phyloP scores from a whole-genome alignment of 2,888 invertebrate genomes.

The Seira musarum region DNA sequence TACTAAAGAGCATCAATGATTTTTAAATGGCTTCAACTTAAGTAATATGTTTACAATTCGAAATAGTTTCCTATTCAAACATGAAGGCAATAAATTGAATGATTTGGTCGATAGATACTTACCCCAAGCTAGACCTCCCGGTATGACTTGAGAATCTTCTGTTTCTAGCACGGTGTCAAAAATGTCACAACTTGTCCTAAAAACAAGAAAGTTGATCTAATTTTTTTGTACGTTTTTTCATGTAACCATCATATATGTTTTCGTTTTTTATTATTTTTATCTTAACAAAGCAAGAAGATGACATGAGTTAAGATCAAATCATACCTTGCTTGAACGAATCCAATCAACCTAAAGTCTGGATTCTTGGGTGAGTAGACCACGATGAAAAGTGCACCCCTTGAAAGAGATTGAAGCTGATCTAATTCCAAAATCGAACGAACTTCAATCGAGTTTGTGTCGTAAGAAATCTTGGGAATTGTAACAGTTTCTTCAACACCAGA shows the following conservation, averaged over 20 bases:
- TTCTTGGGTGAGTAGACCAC: conserved; percentile 81
- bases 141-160: conserved; percentile 63
- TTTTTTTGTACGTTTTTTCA: conserved; percentile 20
- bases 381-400: conserved; percentile 83
- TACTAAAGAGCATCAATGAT: no score
- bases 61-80: no score
- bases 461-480: conserved; percentile 68
- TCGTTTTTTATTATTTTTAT: no score
- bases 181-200: conserved; percentile 69
- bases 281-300: no score
- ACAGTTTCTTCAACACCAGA: conserved; percentile 67
- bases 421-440: conserved; percentile 84
- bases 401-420: conserved; percentile 82
- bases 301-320: conserved; percentile 12
- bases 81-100: no score
- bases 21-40: no score
- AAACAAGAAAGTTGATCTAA: conserved; percentile 49
- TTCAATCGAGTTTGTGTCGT: conserved; percentile 79
- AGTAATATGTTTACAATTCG: no score
- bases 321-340: conserved; percentile 72
- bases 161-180: conserved; percentile 68
- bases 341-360: conserved; percentile 78
- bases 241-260: no score
- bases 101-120: no score
- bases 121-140: conserved; percentile 69